Percentiles rank a stretch among this genome's conserved stretches.
These are phyloP conservation scores for Cyclura pinguis DNA, from an alignment of 2,797 vertebrate species.

Conservation along the genomic window DNA sequence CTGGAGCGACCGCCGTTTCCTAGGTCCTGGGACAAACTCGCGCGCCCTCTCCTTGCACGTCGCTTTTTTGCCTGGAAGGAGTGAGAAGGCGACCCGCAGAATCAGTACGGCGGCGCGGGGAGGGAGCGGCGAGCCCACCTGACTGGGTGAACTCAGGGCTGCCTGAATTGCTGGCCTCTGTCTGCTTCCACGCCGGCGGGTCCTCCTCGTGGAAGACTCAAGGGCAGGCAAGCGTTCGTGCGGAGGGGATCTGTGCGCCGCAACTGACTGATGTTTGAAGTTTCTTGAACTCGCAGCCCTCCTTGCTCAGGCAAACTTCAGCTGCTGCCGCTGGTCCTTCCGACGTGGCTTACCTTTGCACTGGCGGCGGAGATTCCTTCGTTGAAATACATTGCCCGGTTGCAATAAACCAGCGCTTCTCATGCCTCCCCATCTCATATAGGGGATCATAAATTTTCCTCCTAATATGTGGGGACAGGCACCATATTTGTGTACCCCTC, in stretches of 20 bases:
- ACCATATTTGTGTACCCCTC: no score
- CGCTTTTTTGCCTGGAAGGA: background rate
- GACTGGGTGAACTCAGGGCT: no score
- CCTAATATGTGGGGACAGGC: no score
- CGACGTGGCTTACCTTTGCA: no score
- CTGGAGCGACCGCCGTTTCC: no score
- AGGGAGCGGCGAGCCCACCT: background rate
- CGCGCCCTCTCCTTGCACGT: background rate
- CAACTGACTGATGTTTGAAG: no score
- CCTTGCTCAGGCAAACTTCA: background rate
- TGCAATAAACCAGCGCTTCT: no score
- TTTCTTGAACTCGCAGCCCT: background rate
- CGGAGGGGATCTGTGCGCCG: no score
- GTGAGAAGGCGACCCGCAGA: fast-evolving
- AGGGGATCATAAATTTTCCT: no score
- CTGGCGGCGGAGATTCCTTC: background rate
- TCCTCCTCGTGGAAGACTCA: background rate
- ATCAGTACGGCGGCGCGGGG: background rate
- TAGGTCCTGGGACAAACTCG: no score
- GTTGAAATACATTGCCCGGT: background rate
- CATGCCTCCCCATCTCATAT: no score
- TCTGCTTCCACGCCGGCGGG: background rate
- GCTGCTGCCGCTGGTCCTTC: background rate
- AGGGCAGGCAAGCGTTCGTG: background rate
- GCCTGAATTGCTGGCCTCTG: background rate